Base-by-base conservation (phyloP, 1,140 invertebrate species). In the Rhagoletis zephyria region DNA sequence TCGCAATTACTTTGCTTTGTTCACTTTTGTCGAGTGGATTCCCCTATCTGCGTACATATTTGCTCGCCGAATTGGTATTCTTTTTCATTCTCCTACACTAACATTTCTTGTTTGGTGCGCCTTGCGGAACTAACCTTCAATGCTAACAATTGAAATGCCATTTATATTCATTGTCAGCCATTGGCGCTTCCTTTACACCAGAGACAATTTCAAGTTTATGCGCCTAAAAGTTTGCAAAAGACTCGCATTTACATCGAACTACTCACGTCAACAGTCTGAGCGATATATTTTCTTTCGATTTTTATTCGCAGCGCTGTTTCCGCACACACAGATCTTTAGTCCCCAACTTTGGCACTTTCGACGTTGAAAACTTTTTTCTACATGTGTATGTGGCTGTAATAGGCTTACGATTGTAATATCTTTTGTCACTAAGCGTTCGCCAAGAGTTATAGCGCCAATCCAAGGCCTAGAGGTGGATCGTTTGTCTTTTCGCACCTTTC, bases 141-240 rank as follows among this genome's bases (percentile, higher is more conserved):
- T 81, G 51, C 6, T 16, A 81, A 30, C 74, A 51, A 81, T 81
- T 81, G 48, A 81, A 81, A 81, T 19, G 74, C 74, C 48, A 81
- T 81, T 81, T 81, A 81, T 81, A 56, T 81, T 81, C 74, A 81
- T 81, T 81, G 74, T 81, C 74, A 81, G 74, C 74, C 48, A 30
- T 56, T 81, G 74, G n/a, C 9, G 51, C 51, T 81, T 56, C 56
- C 10, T n/a, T 51, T 19, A 3, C 48, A 81, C 74, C 42, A 56
- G 56, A 56, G 48, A 81, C 74, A 81, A 7, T 56, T 56, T 7
- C 3, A 56, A 81, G 74, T 81, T 81, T 81, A 81, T 81, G 74
- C 74, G 74, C 74, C 74, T 81, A 81, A 81, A 81, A 81, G 48
- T 81, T 56, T 81, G n/a, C 48, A 59, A 63, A 63, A 63, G 61